Conservation (phyloP, 1,140 invertebrate species). For the Adoxophyes honmai region DNA sequence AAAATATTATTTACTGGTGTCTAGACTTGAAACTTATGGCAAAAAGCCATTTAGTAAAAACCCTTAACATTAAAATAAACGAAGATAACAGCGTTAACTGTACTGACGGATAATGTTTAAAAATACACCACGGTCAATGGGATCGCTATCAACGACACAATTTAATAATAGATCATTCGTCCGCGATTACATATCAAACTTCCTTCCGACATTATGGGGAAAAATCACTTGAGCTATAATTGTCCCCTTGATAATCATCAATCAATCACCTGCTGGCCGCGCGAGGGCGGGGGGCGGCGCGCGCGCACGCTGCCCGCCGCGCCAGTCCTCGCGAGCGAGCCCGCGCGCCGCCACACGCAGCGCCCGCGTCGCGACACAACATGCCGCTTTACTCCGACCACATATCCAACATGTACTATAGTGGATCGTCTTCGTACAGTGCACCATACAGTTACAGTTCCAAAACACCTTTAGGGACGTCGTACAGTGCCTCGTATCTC, state of each 20-base stretch:
- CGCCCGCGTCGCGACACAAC: slow-evolving; percentile 30
- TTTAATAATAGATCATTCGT: not conserved
- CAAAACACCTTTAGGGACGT: slow-evolving; percentile 48
- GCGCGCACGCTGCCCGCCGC: slow-evolving; percentile 37
- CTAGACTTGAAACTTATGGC: no score
- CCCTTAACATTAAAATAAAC: no score
- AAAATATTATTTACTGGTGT: not conserved
- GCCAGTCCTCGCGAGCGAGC: slow-evolving; percentile 51
- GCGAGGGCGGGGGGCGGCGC: slow-evolving; percentile 44
- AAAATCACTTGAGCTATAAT: slow-evolving; percentile 50
- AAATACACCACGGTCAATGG: no score
- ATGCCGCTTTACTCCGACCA: slow-evolving; percentile 80
- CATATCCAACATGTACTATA: slow-evolving; percentile 77
- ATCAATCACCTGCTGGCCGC: slow-evolving; percentile 57
- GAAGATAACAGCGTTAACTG: no score
- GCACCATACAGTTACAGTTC: slow-evolving; percentile 55
- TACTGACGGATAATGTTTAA: no score
- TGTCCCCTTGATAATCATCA: slow-evolving; percentile 49
- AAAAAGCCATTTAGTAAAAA: no score
- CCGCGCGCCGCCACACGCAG: slow-evolving; percentile 30
- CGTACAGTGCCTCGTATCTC: slow-evolving; percentile 72
- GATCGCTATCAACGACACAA: not conserved
- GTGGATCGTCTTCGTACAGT: slow-evolving; percentile 63
- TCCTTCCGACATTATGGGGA: slow-evolving; percentile 34
- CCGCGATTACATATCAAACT: slow-evolving; percentile 17